Evolutionary conservation across 2,888 invertebrate genomes (phyloP).

Genomic region (Campoletis raptor): DNA sequence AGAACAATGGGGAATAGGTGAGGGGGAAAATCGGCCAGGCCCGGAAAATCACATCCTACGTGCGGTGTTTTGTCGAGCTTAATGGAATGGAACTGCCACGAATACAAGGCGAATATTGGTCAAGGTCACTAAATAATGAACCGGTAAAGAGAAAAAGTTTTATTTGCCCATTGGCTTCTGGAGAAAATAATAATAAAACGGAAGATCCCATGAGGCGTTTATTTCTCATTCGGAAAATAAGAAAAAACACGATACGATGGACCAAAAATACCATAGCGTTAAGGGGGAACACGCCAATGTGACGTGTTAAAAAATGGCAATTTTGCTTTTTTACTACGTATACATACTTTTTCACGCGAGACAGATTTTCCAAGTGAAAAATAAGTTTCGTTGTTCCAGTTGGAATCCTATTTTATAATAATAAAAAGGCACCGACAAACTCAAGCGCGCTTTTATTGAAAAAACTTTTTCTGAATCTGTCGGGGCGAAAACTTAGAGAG

Average conservation of each 20-base stretch:
- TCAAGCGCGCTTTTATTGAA: no score
- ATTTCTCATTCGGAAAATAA: not conserved
- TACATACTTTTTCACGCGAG: no score
- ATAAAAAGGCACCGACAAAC: no score
- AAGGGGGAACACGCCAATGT: no score
- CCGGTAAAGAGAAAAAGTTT: not conserved
- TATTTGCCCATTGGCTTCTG: not conserved
- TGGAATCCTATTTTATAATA: no score
- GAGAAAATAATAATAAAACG: not conserved
- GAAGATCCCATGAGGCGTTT: not conserved
- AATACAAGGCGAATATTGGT: slow-evolving; percentile 11
- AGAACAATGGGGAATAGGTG: slow-evolving; percentile 24
- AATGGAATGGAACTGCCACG: slow-evolving; percentile 48
- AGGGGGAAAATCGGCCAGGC: slow-evolving; percentile 13
- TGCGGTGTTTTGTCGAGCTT: slow-evolving; percentile 18
- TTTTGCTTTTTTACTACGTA: no score
- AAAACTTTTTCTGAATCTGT: no score
- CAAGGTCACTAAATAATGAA: slow-evolving; percentile 13
- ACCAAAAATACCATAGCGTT: no score
- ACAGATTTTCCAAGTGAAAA: no score
- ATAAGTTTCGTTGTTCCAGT: no score
- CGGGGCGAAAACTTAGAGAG: no score
- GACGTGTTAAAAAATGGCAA: no score
- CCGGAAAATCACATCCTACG: slow-evolving; percentile 42
- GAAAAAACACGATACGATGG: not conserved